Evolutionary conservation across 2,113 vertebrate genomes (phyloP).

Genomic region (Sclerurus mexicanus): DNA sequence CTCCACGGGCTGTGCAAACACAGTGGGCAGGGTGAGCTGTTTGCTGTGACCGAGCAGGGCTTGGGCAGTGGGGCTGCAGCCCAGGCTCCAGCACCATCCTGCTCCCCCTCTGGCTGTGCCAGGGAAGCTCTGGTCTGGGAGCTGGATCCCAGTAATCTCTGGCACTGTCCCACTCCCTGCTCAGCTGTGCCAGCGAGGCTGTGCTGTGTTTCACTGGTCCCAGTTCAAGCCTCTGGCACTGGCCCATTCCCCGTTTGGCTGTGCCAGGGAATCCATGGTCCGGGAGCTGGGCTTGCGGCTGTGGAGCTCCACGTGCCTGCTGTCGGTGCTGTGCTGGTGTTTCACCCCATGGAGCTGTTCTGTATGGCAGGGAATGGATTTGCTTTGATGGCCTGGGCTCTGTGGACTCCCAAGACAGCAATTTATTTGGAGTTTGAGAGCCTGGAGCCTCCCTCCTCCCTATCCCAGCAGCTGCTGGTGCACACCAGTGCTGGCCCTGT

Average conservation of each 20-base stretch:
- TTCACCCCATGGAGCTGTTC: background rate
- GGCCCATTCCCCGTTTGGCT: too few species aligned
- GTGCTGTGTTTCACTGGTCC: background rate
- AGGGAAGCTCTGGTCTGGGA: background rate
- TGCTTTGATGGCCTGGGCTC: background rate
- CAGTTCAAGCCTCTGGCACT: background rate
- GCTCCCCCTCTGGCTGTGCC: background rate
- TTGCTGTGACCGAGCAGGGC: background rate
- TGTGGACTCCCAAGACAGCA: background rate
- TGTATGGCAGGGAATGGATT: background rate
- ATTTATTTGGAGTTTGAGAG: background rate
- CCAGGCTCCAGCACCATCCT: background rate
- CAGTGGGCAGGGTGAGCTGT: background rate
- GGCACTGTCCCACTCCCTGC: fast-evolving
- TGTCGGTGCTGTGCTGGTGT: background rate
- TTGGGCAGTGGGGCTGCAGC: background rate
- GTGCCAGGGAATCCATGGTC: background rate
- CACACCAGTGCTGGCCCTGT: background rate
- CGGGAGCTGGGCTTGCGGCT: too few species aligned
- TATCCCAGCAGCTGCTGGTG: background rate
- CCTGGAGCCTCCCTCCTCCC: too few species aligned
- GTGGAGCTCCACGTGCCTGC: fast-evolving
- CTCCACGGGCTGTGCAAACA: too few species aligned
- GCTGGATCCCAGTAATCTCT: too few species aligned
- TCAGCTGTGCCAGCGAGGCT: background rate